Percentiles rank a stretch among this genome's conserved stretches.
These are phyloP conservation scores for Periophthalmus magnuspinnatus DNA, from an alignment of 2,797 vertebrate species.

Conservation along the genomic window DNA sequence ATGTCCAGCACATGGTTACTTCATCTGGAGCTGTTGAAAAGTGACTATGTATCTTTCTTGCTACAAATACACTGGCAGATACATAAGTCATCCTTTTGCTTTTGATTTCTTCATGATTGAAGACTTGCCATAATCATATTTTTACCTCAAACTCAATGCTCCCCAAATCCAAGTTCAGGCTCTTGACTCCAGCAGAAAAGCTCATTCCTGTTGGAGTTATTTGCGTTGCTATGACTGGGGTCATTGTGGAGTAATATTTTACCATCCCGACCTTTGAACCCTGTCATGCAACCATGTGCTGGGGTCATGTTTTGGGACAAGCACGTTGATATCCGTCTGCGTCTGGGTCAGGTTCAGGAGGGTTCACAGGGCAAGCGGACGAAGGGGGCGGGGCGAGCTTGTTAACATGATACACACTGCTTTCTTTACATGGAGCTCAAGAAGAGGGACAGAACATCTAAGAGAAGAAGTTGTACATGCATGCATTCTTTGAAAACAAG, in stretches of 20 bases:
- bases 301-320: conserved; percentile 71
- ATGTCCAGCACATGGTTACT: neutral
- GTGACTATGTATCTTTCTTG: conserved; percentile 13
- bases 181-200: conserved; percentile 17
- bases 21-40: conserved; percentile 29
- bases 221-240: conserved; percentile 18
- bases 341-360: conserved; percentile 49
- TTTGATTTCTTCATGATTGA: neutral
- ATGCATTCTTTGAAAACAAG: neutral
- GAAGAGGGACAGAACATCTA: conserved; percentile 25
- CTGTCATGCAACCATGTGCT: conserved; percentile 73
- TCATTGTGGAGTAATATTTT: conserved; percentile 64
- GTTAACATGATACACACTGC: conserved; percentile 44
- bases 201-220: conserved; percentile 10
- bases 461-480: neutral
- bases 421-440: conserved; percentile 25
- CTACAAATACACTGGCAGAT: conserved; percentile 17
- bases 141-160: neutral
- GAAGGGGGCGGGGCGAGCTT: conserved; percentile 33
- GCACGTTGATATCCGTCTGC: conserved; percentile 57
- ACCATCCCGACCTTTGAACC: conserved; percentile 65
- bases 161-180: conserved; percentile 58
- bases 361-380: conserved; percentile 41
- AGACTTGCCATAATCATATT: conserved; percentile 1
- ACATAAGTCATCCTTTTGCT: neutral